Evolutionary conservation across 1,140 invertebrate species (phyloP).

Genomic region (Drosophila busckii): DNA sequence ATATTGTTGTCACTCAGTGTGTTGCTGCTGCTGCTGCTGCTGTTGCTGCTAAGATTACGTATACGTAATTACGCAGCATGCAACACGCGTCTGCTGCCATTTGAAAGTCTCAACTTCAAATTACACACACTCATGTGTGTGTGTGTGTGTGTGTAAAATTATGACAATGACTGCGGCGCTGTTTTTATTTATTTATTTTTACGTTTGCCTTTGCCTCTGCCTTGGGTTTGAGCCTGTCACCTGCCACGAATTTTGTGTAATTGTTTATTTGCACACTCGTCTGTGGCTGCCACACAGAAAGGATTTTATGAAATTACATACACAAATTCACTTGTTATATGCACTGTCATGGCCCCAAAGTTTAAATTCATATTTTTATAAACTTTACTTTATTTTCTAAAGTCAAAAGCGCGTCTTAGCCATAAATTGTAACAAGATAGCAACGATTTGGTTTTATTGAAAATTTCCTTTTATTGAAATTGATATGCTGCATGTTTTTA

Average conservation of each 20-base stretch:
- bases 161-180: constrained; percentile 41
- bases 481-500: too few relatives aligned
- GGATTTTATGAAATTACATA: constrained; percentile 62
- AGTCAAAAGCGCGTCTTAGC: too few relatives aligned
- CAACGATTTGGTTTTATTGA: too few relatives aligned
- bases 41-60: constrained; percentile 27
- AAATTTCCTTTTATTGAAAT: too few relatives aligned
- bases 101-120: constrained; percentile 57
- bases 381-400: too few relatives aligned
- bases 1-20: background rate
- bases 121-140: constrained; percentile 49
- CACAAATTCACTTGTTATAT: too few relatives aligned
- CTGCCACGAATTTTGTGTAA: too few relatives aligned
- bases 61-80: constrained; percentile 36
- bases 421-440: too few relatives aligned
- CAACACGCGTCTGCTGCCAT: constrained; percentile 44
- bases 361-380: too few relatives aligned
- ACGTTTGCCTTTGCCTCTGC: background rate
- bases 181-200: background rate
- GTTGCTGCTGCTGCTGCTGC: constrained; percentile 4
- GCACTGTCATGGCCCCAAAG: too few relatives aligned
- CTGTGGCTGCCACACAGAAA: constrained; percentile 56
- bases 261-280: constrained; percentile 67
- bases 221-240: too few relatives aligned
- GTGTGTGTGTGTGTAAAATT: constrained; percentile 38